Evolutionary conservation across 2,113 vertebrate species (phyloP), one percentile per base, ranked within the genome.

Genomic region (Diadophis punctatus): DNA sequence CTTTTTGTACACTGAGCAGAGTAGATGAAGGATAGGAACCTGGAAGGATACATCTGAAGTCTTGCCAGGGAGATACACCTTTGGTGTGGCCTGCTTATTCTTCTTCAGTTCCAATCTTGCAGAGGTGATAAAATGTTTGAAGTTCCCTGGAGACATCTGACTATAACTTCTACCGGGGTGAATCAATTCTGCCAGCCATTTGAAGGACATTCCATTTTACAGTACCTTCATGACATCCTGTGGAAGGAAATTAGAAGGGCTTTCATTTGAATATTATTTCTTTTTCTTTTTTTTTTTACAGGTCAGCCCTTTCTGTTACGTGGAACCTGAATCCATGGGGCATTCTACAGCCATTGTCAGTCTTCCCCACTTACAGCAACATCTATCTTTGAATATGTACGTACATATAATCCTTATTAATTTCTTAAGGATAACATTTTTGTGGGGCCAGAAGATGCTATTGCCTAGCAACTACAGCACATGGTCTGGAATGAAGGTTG

Each of bases 341-440:
- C 96, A 96, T 20, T 93, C 97, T 0, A 94, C 96, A 0, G 96
- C 98, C 90, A 93, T 98, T 1, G 93, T 98, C 90, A 96, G 96
- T 2, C 93, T 98, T 8, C 97, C 98, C 25, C 93, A 96, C 20
- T 97, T 97, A 94, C 98, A 98, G 96, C 97, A 98, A 5, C 97
- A 96, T 25, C 22, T 97, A 0, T 92, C 98, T 0, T 92, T 97
- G 7, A 97, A 98, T 49, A 97, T 98, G 98, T 98, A 96, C 93
- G 98, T 98, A 95, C 25, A 52, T 92, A 3, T 8, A 9, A 51
- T 60, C 43, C 55, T 90, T 51, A 25, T 90, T 86, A 22, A 5
- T 7, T 48, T 30, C 51, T 14, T 86, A 16, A 23, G 55, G 74
- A 86, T 46, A 43, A 53, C n/a, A 39, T 60, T 63, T 86, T 90